Evolutionary conservation across 1,140 invertebrate species (phyloP).

Genomic region (Geopemphigus sp.): DNA sequence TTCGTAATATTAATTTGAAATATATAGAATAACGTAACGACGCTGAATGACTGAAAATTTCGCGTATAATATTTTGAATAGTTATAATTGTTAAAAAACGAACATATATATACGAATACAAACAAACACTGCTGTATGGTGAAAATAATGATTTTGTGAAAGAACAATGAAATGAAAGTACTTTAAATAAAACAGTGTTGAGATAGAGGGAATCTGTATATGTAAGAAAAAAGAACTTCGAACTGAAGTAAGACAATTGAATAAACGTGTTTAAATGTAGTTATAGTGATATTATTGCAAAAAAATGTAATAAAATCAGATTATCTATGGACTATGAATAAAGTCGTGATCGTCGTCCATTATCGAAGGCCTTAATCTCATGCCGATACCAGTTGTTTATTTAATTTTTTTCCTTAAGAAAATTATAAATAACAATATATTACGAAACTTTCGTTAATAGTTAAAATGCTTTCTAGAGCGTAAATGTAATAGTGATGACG

Average conservation of each 20-base stretch:
- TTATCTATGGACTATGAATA: not conserved
- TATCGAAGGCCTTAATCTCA: slow-evolving; percentile 9
- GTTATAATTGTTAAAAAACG: no score
- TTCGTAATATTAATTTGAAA: no score
- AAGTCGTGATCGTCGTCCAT: not conserved
- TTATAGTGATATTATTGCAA: not conserved
- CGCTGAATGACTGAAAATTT: no score
- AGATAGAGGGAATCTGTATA: no score
- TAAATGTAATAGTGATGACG: slow-evolving; percentile 29
- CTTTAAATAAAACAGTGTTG: no score
- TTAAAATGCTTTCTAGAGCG: slow-evolving; percentile 37
- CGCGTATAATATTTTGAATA: no score
- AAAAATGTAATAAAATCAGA: not conserved
- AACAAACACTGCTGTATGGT: no score
- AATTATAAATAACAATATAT: not conserved
- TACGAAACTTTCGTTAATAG: slow-evolving; percentile 12
- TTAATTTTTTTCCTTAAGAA: not conserved
- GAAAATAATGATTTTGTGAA: no score
- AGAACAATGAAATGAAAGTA: no score
- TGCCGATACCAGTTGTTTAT: slow-evolving; percentile 2
- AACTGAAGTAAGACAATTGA: not conserved
- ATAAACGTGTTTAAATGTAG: not conserved
- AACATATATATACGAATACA: no score
- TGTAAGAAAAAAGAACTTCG: not conserved
- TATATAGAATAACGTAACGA: no score